Evolutionary conservation across 2,888 invertebrate genomes (phyloP).

Genomic region (Lottia gigantea): DNA sequence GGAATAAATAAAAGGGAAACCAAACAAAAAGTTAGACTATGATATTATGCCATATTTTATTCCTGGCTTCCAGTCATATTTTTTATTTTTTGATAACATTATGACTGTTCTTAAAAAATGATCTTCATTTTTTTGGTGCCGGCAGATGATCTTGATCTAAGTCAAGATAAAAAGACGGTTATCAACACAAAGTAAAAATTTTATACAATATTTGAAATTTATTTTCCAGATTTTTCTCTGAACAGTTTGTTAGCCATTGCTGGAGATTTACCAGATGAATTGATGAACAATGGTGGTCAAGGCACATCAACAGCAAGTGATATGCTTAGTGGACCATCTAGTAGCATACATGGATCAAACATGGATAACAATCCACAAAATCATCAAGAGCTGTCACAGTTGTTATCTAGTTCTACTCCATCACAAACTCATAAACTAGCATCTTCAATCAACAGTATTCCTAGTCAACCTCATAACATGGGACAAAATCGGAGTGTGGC

Average conservation of each 20-base stretch:
- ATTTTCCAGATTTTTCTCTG: conserved; percentile 45
- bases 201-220: neutral
- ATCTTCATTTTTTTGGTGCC: too few relatives aligned
- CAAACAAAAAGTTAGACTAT: too few relatives aligned
- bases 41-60: too few relatives aligned
- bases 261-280: conserved; percentile 62
- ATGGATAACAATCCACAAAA: conserved; percentile 53
- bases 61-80: too few relatives aligned
- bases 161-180: too few relatives aligned
- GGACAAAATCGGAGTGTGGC: conserved; percentile 31
- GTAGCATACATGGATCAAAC: conserved; percentile 38
- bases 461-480: conserved; percentile 37
- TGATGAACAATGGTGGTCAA: conserved; percentile 36
- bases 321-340: conserved; percentile 49
- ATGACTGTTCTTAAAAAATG: too few relatives aligned
- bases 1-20: too few relatives aligned
- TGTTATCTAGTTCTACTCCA: conserved; percentile 49
- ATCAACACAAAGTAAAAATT: too few relatives aligned
- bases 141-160: too few relatives aligned
- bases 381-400: conserved; percentile 57
- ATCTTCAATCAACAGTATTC: conserved; percentile 68
- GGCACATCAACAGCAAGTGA: conserved; percentile 31
- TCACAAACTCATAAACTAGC: conserved; percentile 62
- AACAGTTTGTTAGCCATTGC: conserved; percentile 44
- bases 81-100: too few relatives aligned